phyloP scores from a whole-genome alignment of 2,113 vertebrate species.

The Colius striatus region DNA sequence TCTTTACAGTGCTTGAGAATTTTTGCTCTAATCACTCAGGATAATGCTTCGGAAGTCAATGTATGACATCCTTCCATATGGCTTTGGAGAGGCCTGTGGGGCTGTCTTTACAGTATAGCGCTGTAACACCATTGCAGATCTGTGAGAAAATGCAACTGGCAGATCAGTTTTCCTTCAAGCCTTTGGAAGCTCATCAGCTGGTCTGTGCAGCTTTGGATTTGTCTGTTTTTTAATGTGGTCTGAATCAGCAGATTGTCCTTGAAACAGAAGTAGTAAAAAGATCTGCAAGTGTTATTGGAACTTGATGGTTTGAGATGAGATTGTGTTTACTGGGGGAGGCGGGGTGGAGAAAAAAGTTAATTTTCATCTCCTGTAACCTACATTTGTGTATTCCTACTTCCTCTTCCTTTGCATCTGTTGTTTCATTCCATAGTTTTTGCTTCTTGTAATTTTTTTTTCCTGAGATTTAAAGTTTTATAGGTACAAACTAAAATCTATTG shows the following conservation, averaged over 20 bases:
- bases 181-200: neutral
- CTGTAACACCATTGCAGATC: neutral
- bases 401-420: neutral
- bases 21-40: neutral
- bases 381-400: neutral
- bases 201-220: neutral
- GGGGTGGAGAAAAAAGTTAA: neutral
- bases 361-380: neutral
- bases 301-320: neutral
- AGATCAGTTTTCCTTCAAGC: neutral
- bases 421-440: neutral
- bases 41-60: neutral
- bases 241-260: neutral
- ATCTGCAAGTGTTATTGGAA: neutral
- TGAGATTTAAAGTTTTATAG: neutral
- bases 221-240: neutral
- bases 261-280: neutral
- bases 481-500: neutral
- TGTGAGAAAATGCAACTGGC: neutral
- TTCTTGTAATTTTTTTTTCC: neutral
- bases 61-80: neutral
- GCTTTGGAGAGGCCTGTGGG: neutral
- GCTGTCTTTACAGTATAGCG: neutral
- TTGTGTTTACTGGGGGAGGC: neutral
- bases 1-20: neutral